Evolutionary conservation across 2,113 vertebrate genomes (phyloP).

Genomic region (Castor canadensis): DNA sequence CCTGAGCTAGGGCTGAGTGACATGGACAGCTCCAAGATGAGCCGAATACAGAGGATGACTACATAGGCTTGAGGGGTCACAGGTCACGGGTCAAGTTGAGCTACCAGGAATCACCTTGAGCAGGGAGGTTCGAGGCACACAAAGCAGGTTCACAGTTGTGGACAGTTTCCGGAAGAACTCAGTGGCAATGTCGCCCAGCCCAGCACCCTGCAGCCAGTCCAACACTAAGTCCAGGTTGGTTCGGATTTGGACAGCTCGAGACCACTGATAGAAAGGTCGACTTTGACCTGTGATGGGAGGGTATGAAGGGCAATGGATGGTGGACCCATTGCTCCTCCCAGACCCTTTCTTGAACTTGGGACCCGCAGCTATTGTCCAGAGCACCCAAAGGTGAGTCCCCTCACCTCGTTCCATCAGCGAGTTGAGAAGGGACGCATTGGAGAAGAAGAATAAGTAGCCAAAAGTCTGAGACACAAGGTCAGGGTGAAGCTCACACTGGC

Average conservation of each 20-base stretch:
- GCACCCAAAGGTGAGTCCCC: not conserved
- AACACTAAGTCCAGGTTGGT: slow-evolving; percentile 94
- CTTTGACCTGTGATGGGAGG: slow-evolving; percentile 73
- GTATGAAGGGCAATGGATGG: not conserved
- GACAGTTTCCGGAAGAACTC: slow-evolving; percentile 95
- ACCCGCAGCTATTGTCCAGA: not conserved
- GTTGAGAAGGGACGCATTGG: slow-evolving; percentile 95
- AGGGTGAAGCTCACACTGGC: slow-evolving; percentile 90
- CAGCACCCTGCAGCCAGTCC: slow-evolving; percentile 94
- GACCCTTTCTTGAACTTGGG: not conserved
- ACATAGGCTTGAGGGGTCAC: not conserved
- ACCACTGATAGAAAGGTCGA: slow-evolving; percentile 93
- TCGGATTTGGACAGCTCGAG: slow-evolving; percentile 93
- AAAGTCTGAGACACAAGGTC: slow-evolving; percentile 95
- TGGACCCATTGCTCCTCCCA: not conserved
- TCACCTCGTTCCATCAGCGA: slow-evolving; percentile 94
- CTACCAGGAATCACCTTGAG: slow-evolving; percentile 88
- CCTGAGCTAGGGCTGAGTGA: not conserved
- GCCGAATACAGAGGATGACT: not conserved
- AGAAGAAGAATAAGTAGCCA: slow-evolving; percentile 96
- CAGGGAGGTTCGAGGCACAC: slow-evolving; percentile 92
- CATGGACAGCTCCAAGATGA: not conserved
- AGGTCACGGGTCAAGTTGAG: not conserved
- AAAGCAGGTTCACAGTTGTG: slow-evolving; percentile 92
- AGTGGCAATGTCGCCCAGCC: slow-evolving; percentile 93